A percentile compares a stretch with the other conserved stretches of the same genome.
Evolutionary conservation across 2,113 vertebrate species (phyloP).

Genomic region (Coptodon bakossiorum): DNA sequence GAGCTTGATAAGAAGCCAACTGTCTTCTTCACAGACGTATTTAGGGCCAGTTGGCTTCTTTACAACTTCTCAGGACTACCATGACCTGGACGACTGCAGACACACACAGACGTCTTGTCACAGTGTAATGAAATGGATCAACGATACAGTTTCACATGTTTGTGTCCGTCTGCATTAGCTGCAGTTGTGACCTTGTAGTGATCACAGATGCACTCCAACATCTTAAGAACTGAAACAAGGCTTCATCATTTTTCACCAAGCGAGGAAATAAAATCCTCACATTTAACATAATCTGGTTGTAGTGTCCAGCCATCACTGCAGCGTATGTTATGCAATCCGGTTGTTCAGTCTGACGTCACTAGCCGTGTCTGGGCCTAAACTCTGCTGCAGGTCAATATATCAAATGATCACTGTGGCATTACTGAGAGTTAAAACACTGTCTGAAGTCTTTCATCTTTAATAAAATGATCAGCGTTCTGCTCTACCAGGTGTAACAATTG

Average conservation of each 20-base stretch:
- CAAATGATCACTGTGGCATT: no score
- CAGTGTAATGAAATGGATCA: not conserved
- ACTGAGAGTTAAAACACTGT: no score
- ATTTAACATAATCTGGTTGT: no score
- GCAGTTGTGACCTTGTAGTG: not conserved
- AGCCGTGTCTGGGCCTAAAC: no score
- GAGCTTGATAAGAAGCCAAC: not conserved
- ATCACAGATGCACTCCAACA: not conserved
- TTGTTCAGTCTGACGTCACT: no score
- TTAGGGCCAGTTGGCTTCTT: not conserved
- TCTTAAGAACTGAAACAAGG: not conserved
- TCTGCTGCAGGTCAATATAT: no score
- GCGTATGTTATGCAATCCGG: not conserved
- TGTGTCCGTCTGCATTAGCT: not conserved
- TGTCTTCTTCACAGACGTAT: not conserved
- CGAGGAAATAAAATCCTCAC: not conserved
- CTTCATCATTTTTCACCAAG: not conserved
- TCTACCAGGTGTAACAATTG: no score
- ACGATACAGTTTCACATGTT: not conserved
- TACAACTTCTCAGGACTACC: not conserved
- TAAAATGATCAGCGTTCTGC: no score
- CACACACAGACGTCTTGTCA: not conserved
- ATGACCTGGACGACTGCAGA: not conserved
- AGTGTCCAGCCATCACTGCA: fast-evolving
- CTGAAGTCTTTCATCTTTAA: no score